These are phyloP conservation scores for Molorchus minor DNA, from an alignment of 2,888 invertebrate genomes.

Conservation along the genomic window DNA sequence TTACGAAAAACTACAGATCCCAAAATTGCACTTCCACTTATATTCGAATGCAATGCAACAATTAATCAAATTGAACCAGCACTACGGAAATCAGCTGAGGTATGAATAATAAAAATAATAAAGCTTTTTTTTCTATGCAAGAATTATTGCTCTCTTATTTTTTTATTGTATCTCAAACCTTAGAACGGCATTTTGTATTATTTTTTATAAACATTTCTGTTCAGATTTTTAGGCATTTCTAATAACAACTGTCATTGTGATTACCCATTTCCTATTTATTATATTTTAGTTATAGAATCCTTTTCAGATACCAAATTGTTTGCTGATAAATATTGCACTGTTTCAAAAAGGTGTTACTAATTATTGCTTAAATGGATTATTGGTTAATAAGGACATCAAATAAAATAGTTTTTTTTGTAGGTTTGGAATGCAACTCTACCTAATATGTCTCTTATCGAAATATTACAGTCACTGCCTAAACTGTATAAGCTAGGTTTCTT, in stretches of 20 bases:
- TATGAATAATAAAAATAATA: conserved; percentile 56
- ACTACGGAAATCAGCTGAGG: conserved; percentile 71
- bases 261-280: too few relatives aligned
- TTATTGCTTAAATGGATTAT: too few relatives aligned
- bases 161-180: too few relatives aligned
- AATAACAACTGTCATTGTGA: too few relatives aligned
- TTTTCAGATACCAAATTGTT: too few relatives aligned
- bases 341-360: too few relatives aligned
- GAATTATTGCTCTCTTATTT: conserved; percentile 12
- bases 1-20: conserved; percentile 63
- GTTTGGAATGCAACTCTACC: conserved; percentile 72
- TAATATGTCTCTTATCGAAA: conserved; percentile 64
- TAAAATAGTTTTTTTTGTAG: conserved; percentile 57
- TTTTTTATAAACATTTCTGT: too few relatives aligned
- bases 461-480: conserved; percentile 68
- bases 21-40: conserved; percentile 64
- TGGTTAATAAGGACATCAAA: neutral
- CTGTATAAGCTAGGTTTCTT: conserved; percentile 72
- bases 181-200: too few relatives aligned
- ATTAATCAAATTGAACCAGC: conserved; percentile 76
- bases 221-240: too few relatives aligned
- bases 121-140: conserved; percentile 2
- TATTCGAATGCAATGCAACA: conserved; percentile 65
- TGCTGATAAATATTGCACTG: too few relatives aligned
- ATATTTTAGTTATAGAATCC: too few relatives aligned